Base-by-base conservation (phyloP, 2,797 vertebrate species). In the Lates japonicus region DNA sequence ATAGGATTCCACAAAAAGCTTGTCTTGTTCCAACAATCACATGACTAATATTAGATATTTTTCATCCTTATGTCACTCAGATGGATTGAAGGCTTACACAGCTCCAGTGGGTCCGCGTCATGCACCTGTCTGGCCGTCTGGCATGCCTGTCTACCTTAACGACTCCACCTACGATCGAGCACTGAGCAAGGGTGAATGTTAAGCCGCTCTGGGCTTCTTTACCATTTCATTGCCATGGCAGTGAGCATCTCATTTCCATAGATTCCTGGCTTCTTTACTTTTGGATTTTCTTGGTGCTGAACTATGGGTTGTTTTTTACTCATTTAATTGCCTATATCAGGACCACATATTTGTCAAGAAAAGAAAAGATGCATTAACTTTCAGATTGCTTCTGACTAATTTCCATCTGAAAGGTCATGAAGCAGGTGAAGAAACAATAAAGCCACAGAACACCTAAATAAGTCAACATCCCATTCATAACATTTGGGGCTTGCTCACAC, bases 151-250 rank as follows among this genome's bases (percentile, higher is more conserved):
- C 48, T 92, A 96, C 91, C 95, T 99, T 55, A 99, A 99, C 0
- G 97, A 99, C 90, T 98, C 98, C 74, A 97, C 97, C 69, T 98
- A 98, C 0, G 97, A 99, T 1, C 97, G 98, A 95, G 95, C 90
- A 95, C 92, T 0, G 93, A 95, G 70, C 95, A 95, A 87, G 96
- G 96, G 97, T 98, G 91, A 95, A 76, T 12, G 37, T 71, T 37
- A 59, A 66, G 51, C 41, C 6, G 13, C 22, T 58, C 3, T 1
- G 0, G 2, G 41, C n/a, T 48, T 54, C 35, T 52, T 78, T 60
- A 25, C 20, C 20, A 19, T 79, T 80, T 77, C 1, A 58, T 68
- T 64, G 82, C 59, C 39, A 80, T 77, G 46, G 77, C n/a, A 84
- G 48, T 35, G 42, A 39, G 46, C 51, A 25, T 71, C 46, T 82